These are phyloP conservation scores for Acleris laterana DNA, from an alignment of 2,888 invertebrate species.

Conservation along the genomic window DNA sequence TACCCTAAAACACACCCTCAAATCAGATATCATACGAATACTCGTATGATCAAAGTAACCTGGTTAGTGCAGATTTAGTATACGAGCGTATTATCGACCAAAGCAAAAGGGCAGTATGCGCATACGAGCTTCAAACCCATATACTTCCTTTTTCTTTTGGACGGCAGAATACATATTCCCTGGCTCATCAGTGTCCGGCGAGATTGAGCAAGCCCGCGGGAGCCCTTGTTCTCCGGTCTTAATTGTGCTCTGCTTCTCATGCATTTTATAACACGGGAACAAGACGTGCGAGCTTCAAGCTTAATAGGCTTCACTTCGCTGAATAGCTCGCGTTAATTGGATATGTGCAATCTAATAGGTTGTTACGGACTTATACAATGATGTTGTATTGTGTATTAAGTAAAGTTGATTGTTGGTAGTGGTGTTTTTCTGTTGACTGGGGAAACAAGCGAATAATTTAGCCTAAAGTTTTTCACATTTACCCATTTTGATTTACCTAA, in stretches of 20 bases:
- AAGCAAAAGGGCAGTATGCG: no score
- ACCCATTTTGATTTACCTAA: no score
- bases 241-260: slow-evolving; percentile 28
- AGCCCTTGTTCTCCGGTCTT: slow-evolving; percentile 20
- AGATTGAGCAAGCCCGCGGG: slow-evolving; percentile 26
- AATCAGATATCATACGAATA: no score
- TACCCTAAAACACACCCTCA: no score
- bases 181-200: slow-evolving; percentile 52
- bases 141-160: no score
- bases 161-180: slow-evolving; percentile 37
- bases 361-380: no score
- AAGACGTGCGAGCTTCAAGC: slow-evolving; percentile 32
- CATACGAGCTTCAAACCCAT: no score
- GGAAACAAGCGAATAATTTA: no score
- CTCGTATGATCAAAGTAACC: slow-evolving; percentile 9
- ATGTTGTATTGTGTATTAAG: no score
- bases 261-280: slow-evolving; percentile 33
- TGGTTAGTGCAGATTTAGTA: slow-evolving; percentile 3
- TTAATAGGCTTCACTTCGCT: slow-evolving; percentile 15
- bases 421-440: no score
- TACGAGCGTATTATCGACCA: not conserved
- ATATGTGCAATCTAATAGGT: slow-evolving; percentile 3
- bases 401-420: no score
- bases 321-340: slow-evolving; percentile 23
- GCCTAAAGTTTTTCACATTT: no score